phyloP scores from a whole-genome alignment of 92 coral and sea anemone species.

The Ricordea florida region DNA sequence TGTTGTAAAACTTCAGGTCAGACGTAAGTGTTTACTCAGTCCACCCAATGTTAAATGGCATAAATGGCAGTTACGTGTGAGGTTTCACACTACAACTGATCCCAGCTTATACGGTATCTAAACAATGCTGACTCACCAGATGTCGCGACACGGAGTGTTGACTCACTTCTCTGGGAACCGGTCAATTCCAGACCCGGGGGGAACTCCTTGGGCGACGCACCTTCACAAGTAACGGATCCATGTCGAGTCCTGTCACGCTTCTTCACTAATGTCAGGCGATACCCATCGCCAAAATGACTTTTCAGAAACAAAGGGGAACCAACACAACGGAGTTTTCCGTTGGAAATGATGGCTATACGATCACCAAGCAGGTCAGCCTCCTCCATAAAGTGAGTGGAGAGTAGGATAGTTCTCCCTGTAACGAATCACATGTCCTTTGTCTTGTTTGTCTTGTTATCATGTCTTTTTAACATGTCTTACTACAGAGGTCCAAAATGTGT shows the following conservation, averaged over 20 bases:
- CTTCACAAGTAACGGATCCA: constrained; percentile 48
- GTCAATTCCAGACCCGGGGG: not conserved
- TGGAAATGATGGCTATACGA: constrained; percentile 93
- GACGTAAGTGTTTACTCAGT: no score
- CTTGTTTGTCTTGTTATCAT: not conserved
- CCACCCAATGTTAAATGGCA: no score
- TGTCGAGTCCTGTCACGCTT: constrained; percentile 70
- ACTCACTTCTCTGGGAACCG: not conserved
- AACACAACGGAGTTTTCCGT: constrained; percentile 94
- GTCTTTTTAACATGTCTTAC: not conserved
- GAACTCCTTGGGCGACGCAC: not conserved
- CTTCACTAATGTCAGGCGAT: constrained; percentile 88
- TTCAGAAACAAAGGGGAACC: constrained; percentile 96
- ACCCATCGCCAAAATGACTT: constrained; percentile 97
- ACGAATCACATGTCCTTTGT: not conserved
- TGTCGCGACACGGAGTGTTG: constrained; percentile 3
- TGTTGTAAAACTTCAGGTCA: no score
- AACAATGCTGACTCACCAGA: constrained; percentile 33
- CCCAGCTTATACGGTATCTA: no score
- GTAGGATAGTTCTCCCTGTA: constrained; percentile 90
- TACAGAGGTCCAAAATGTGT: no score
- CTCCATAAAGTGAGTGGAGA: constrained; percentile 99
- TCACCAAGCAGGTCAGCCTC: constrained; percentile 99
- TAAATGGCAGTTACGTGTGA: no score
- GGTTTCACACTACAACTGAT: no score